These are phyloP conservation scores for Etheostoma nigrum DNA, from an alignment of 2,797 vertebrate genomes.

Conservation along the genomic window DNA sequence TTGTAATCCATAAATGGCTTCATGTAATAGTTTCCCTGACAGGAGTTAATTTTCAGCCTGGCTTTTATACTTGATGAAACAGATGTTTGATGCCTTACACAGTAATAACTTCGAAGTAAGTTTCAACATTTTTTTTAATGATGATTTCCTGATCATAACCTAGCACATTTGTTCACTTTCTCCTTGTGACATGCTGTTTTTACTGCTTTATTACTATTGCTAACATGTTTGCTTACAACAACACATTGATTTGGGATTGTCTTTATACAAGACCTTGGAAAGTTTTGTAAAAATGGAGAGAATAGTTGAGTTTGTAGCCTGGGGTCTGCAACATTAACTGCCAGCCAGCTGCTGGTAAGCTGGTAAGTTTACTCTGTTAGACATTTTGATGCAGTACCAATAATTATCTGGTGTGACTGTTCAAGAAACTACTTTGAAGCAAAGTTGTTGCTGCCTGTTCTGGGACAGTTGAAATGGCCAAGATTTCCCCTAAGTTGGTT, in stretches of 20 bases:
- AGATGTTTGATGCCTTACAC: background rate
- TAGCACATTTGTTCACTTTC: background rate
- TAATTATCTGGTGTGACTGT: slow-evolving; percentile 41
- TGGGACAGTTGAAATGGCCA: background rate
- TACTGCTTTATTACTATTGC: background rate
- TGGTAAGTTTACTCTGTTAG: slow-evolving; percentile 45
- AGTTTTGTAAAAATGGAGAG: background rate
- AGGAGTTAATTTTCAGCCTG: background rate
- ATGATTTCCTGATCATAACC: background rate
- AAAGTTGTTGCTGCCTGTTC: slow-evolving; percentile 20
- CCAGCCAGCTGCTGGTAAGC: slow-evolving; percentile 24
- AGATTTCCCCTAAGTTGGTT: background rate
- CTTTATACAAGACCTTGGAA: background rate
- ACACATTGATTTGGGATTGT: background rate
- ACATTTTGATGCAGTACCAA: slow-evolving; percentile 32
- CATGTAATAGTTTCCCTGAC: background rate
- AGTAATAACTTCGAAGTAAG: background rate
- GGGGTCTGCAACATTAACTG: slow-evolving; percentile 29
- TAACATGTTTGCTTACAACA: background rate
- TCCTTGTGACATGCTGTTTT: background rate
- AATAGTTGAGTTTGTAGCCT: slow-evolving; percentile 11
- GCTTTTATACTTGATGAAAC: slow-evolving; percentile 1
- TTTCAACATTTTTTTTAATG: slow-evolving; percentile 1
- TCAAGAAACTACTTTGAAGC: slow-evolving; percentile 22
- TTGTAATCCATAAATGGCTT: slow-evolving; percentile 11